Percentiles rank a stretch among this genome's conserved stretches.
Conservation (phyloP, 1,140 invertebrate genomes). For the Aporrectodea caliginosa region DNA sequence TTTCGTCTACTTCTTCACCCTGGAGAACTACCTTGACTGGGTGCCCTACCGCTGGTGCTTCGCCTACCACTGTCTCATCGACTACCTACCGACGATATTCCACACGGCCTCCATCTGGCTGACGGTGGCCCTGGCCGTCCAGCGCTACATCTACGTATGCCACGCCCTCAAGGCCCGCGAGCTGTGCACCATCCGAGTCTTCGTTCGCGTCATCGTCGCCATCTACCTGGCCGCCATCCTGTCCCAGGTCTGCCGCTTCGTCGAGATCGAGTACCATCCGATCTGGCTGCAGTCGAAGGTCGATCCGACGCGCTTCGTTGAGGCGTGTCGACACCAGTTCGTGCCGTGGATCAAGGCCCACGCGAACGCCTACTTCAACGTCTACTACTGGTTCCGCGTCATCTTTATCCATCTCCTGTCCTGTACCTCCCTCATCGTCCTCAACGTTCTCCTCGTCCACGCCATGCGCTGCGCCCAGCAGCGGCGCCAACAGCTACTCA, state of each 20-base stretch:
- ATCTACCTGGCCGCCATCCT: neutral
- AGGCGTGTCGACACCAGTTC: neutral
- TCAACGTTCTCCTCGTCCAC: conserved; percentile 80
- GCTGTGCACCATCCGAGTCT: neutral
- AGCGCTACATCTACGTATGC: neutral
- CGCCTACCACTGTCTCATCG: neutral
- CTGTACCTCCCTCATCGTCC: conserved; percentile 78
- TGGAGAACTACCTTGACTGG: neutral
- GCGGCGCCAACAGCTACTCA: neutral
- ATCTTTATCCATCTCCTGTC: conserved; percentile 85
- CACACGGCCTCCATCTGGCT: conserved; percentile 60
- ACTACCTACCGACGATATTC: neutral
- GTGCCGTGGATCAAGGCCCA: conserved; percentile 50
- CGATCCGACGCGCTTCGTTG: conserved; percentile 44
- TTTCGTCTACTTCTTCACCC: neutral
- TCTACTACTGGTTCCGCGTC: conserved; percentile 79
- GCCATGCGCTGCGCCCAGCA: conserved; percentile 72
- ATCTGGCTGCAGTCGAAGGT: conserved; percentile 65
- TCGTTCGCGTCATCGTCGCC: neutral
- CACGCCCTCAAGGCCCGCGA: neutral
- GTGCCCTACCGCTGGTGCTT: neutral
- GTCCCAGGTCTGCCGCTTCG: neutral
- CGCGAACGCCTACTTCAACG: conserved; percentile 70
- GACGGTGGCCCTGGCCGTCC: neutral
- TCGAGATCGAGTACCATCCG: conserved; percentile 37